Evolutionary conservation across 2,888 invertebrate genomes (phyloP).

Genomic region (Thysanoteuthis rhombus): DNA sequence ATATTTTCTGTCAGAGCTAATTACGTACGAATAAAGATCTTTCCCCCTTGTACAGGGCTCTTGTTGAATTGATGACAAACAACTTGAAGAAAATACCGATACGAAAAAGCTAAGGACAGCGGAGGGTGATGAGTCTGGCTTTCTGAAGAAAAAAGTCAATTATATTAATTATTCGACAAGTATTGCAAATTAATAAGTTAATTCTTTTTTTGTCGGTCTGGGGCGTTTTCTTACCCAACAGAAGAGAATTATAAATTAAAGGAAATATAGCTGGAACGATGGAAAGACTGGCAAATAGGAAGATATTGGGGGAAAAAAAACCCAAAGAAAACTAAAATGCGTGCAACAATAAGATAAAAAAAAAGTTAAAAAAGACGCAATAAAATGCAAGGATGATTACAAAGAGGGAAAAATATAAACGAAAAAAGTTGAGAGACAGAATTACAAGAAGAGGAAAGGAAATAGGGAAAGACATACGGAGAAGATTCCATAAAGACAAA

Average conservation of each 20-base stretch:
- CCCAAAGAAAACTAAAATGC: no score
- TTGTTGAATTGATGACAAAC: neutral
- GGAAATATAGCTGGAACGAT: neutral
- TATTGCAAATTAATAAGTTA: neutral
- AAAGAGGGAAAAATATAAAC: neutral
- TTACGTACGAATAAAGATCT: neutral
- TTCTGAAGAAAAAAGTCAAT: neutral
- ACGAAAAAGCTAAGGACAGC: neutral
- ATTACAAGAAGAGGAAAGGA: neutral
- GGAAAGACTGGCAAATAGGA: neutral
- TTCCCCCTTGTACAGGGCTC: neutral
- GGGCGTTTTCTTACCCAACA: neutral
- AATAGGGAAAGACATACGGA: neutral
- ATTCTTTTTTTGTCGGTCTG: neutral
- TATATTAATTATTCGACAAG: no score
- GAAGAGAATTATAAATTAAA: neutral
- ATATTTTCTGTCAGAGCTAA: neutral
- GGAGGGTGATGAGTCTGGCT: neutral
- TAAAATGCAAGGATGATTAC: neutral
- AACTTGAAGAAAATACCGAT: neutral
- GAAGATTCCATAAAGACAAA: no score
- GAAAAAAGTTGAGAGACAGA: neutral
- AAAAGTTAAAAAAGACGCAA: neutral
- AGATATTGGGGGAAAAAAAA: neutral
- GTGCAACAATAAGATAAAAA: neutral